These are phyloP conservation scores for Drosophila demipolita DNA, from an alignment of 2,888 invertebrate species.

Conservation along the genomic window DNA sequence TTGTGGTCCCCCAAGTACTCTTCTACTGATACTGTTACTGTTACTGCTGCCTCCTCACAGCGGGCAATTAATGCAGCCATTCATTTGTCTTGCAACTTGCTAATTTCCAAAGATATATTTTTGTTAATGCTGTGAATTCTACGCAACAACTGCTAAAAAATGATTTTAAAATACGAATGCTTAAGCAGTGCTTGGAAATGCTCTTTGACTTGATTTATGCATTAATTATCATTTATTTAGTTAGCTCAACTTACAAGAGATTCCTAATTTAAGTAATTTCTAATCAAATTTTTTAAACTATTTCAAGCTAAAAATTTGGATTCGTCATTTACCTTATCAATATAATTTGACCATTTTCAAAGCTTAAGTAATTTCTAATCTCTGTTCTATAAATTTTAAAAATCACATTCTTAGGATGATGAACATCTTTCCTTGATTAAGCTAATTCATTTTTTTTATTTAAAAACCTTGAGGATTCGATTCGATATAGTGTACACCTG, in stretches of 20 bases:
- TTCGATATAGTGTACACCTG: neutral
- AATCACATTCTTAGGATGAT: neutral
- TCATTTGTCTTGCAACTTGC: conserved; percentile 37
- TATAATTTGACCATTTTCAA: neutral
- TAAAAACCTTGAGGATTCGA: neutral
- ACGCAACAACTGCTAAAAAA: conserved; percentile 21
- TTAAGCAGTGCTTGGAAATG: neutral
- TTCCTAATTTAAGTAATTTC: no score
- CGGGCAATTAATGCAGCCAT: conserved; percentile 60
- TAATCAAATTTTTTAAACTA: neutral
- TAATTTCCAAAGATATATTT: conserved; percentile 35
- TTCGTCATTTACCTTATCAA: neutral
- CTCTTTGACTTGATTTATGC: neutral
- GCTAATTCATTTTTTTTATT: neutral
- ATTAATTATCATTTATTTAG: neutral
- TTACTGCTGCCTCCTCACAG: conserved; percentile 39
- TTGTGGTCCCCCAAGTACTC: conserved; percentile 34
- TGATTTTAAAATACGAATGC: neutral
- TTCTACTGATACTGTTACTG: neutral
- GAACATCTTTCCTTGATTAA: neutral
- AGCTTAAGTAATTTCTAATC: neutral
- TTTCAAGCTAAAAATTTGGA: neutral
- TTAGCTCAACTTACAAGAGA: neutral
- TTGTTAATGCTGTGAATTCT: neutral
- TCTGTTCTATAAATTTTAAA: neutral